These are phyloP conservation scores for Nebria ingens DNA, from an alignment of 1,140 invertebrate genomes.

Conservation along the genomic window DNA sequence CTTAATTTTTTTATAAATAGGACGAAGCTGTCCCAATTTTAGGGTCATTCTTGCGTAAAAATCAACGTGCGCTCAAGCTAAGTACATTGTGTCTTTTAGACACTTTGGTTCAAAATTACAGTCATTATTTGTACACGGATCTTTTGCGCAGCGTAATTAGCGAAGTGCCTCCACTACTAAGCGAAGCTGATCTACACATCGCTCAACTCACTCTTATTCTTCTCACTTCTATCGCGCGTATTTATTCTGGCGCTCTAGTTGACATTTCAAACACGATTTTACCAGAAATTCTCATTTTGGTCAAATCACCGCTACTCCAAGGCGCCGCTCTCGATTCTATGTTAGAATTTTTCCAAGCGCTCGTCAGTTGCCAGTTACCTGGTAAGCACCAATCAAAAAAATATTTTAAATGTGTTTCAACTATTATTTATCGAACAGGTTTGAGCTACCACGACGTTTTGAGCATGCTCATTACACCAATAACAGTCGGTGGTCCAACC, in stretches of 20 bases:
- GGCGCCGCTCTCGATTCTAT: slow-evolving; percentile 79
- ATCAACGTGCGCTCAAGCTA: slow-evolving; percentile 90
- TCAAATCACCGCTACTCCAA: slow-evolving; percentile 84
- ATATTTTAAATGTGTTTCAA: slow-evolving; percentile 49
- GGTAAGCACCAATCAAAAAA: slow-evolving; percentile 70
- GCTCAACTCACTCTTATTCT: slow-evolving; percentile 79
- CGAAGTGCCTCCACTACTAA: slow-evolving; percentile 82
- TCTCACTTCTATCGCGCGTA: slow-evolving; percentile 61
- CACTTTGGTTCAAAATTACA: slow-evolving; percentile 49
- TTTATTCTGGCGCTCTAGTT: slow-evolving; percentile 53
- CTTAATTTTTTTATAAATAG: slow-evolving; percentile 36
- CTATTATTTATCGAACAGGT: too few species aligned
- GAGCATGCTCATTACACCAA: slow-evolving; percentile 7
- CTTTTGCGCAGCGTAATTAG: slow-evolving; percentile 38
- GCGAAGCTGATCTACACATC: slow-evolving; percentile 91
- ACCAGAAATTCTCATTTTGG: slow-evolving; percentile 75
- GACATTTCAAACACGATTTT: slow-evolving; percentile 48
- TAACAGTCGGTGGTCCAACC: slow-evolving; percentile 15
- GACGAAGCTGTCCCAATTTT: slow-evolving; percentile 83
- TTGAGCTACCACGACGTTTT: not conserved
- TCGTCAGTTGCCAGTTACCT: slow-evolving; percentile 70
- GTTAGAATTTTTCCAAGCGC: slow-evolving; percentile 82
- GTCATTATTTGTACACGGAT: slow-evolving; percentile 24
- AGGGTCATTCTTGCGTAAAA: slow-evolving; percentile 91
- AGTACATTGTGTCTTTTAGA: slow-evolving; percentile 84